These are phyloP conservation scores for Hyperoplus immaculatus DNA, from an alignment of 2,797 vertebrate species.

Conservation along the genomic window DNA sequence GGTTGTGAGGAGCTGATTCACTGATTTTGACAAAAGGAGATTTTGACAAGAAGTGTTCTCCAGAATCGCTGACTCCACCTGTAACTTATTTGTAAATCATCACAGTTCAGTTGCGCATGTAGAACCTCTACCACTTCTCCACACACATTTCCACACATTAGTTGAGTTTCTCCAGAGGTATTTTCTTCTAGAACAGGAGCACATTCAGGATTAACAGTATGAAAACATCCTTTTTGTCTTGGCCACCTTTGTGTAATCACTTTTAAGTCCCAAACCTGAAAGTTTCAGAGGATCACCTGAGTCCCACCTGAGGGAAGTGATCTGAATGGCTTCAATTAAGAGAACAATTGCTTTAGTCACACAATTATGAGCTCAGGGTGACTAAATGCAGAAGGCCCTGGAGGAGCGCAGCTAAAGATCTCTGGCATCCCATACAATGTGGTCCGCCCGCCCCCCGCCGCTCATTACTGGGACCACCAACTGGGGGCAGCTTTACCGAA, in stretches of 20 bases:
- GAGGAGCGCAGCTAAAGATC: conserved; percentile 84
- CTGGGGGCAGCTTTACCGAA: conserved; percentile 72
- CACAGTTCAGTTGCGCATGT: not conserved
- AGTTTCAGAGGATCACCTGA: conserved; percentile 71
- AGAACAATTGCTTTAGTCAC: conserved; percentile 89
- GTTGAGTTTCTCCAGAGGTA: not conserved
- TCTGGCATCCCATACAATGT: conserved; percentile 82
- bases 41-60: no score
- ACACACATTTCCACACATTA: not conserved
- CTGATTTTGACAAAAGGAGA: no score
- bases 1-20: no score
- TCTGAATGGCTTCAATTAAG: conserved; percentile 84
- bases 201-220: conserved; percentile 13
- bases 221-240: conserved; percentile 28
- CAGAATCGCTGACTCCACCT: no score
- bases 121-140: not conserved
- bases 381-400: conserved; percentile 84
- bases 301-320: conserved; percentile 77
- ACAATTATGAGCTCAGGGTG: conserved; percentile 87
- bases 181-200: conserved; percentile 3
- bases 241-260: conserved; percentile 57
- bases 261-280: conserved; percentile 66
- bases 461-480: conserved; percentile 78
- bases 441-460: conserved; percentile 69
- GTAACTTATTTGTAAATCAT: not conserved